Percentiles rank a stretch among this genome's conserved stretches.
Conservation (phyloP, 2,888 invertebrate genomes). For the Malthinus flaveolus region DNA sequence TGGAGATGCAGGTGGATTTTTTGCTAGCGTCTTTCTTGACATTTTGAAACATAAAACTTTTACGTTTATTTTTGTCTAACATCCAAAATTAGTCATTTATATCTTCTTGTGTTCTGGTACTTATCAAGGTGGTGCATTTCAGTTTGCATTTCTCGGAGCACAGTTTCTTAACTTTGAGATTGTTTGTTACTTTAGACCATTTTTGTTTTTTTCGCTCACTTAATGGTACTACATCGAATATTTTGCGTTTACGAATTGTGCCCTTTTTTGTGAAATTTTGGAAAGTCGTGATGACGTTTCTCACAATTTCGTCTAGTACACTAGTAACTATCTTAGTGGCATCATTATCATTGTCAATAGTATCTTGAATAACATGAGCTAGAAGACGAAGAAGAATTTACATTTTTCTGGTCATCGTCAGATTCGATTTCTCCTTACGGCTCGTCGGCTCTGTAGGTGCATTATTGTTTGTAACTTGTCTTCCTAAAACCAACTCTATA, state of each 20-base stretch:
- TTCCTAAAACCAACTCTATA: no score
- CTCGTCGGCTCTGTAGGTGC: no score
- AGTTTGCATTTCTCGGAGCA: neutral
- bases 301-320: neutral
- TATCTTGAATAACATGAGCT: neutral
- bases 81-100: constrained; percentile 11
- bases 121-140: neutral
- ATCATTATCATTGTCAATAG: neutral
- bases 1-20: constrained; percentile 1
- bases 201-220: neutral
- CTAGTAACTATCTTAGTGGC: neutral
- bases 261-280: neutral
- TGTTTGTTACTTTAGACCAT: neutral
- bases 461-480: no score
- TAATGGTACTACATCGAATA: neutral
- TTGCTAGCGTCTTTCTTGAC: neutral
- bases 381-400: neutral
- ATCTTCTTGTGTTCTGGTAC: neutral
- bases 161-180: neutral
- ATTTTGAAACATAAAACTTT: constrained; percentile 8
- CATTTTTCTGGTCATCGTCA: neutral
- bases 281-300: neutral
- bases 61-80: constrained; percentile 12
- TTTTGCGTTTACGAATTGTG: neutral
- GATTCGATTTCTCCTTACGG: neutral